These are phyloP conservation scores for Palloptera scutellata DNA, from an alignment of 2,888 invertebrate genomes.

Conservation along the genomic window DNA sequence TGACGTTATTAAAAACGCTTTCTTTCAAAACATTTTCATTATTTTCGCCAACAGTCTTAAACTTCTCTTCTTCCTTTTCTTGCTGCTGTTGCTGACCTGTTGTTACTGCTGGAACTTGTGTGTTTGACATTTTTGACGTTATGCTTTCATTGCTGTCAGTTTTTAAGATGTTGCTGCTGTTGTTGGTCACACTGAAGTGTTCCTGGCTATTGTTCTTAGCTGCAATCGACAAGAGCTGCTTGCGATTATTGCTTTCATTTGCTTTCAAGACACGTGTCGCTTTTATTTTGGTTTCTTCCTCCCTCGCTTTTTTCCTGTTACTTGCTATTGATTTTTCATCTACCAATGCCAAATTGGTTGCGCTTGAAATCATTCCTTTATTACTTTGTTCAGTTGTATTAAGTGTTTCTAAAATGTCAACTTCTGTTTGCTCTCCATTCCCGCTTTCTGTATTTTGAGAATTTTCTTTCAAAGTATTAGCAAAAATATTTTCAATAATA, in stretches of 20 bases:
- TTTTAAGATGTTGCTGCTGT: slow-evolving; percentile 6
- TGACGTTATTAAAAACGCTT: too few species aligned
- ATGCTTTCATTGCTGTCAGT: slow-evolving; percentile 2
- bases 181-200: neutral
- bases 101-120: neutral
- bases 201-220: too few species aligned
- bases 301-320: neutral
- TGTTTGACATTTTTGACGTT: slow-evolving; percentile 2
- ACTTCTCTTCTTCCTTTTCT: too few species aligned
- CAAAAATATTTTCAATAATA: too few species aligned
- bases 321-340: neutral
- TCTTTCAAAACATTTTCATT: too few species aligned
- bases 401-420: too few species aligned
- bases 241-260: neutral
- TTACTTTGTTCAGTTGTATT: neutral
- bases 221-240: too few species aligned
- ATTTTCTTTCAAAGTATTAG: too few species aligned
- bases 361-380: neutral
- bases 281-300: slow-evolving; percentile 13
- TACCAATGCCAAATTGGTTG: neutral
- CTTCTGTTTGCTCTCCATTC: too few species aligned
- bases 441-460: too few species aligned
- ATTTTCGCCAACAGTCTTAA: too few species aligned
- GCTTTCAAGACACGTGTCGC: slow-evolving; percentile 34
- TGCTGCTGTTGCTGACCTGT: too few species aligned